Evolutionary conservation across 2,888 invertebrate species (phyloP).

Genomic region (Odontocerum albicorne): DNA sequence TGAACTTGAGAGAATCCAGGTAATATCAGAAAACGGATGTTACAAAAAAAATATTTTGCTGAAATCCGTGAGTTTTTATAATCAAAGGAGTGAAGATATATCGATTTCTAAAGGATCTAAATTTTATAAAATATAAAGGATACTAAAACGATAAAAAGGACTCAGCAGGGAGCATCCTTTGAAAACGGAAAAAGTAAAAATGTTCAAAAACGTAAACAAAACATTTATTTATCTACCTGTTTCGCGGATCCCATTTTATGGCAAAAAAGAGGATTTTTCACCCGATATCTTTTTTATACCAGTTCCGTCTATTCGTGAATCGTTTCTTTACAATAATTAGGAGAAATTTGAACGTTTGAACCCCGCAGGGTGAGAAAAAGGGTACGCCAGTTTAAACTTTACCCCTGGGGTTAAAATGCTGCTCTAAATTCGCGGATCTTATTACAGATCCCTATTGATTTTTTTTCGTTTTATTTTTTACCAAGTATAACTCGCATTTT

Average conservation of each 20-base stretch:
- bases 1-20: too few species aligned
- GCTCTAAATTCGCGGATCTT: slow-evolving; percentile 31
- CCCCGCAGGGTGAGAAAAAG: slow-evolving; percentile 30
- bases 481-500: slow-evolving; percentile 9
- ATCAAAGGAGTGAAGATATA: slow-evolving; percentile 4
- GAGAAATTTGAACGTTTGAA: slow-evolving; percentile 32
- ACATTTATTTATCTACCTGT: slow-evolving; percentile 18
- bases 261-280: slow-evolving; percentile 3
- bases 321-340: slow-evolving; percentile 35
- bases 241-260: slow-evolving; percentile 13
- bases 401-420: slow-evolving; percentile 30
- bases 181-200: slow-evolving; percentile 17
- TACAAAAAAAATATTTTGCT: too few species aligned
- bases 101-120: neutral
- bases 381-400: slow-evolving; percentile 30
- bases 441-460: slow-evolving; percentile 22
- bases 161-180: slow-evolving; percentile 18
- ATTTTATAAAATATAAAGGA: slow-evolving; percentile 9
- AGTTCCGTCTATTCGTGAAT: slow-evolving; percentile 15
- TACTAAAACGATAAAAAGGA: slow-evolving; percentile 3
- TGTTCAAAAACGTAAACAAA: slow-evolving; percentile 24
- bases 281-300: slow-evolving; percentile 17
- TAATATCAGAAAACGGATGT: too few species aligned
- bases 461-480: slow-evolving; percentile 12
- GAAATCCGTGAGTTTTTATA: too few species aligned